phyloP scores from a whole-genome alignment of 2,113 vertebrate genomes.

The Odobenus rosmarus region DNA sequence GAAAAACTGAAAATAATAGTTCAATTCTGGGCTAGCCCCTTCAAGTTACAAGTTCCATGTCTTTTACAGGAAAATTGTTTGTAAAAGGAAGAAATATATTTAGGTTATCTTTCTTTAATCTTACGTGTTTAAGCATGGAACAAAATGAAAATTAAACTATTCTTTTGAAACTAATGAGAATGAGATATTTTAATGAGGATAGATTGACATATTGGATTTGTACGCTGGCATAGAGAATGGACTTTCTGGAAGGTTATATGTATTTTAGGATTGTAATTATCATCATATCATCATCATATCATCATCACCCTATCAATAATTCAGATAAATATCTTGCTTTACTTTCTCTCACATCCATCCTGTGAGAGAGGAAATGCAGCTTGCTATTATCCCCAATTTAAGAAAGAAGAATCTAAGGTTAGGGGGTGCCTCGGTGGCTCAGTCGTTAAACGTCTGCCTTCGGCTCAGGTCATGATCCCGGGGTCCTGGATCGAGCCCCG shows the following conservation, averaged over 20 bases:
- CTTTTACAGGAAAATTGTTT: neutral
- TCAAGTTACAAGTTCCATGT: neutral
- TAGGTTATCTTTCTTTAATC: neutral
- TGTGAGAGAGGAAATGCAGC: neutral
- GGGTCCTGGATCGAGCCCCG: too few species aligned
- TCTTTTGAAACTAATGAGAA: neutral
- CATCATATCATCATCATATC: neutral
- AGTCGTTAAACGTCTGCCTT: too few species aligned
- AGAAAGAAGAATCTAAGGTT: neutral
- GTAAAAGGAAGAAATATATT: neutral
- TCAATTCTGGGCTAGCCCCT: neutral
- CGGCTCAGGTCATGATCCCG: too few species aligned
- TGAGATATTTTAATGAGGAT: neutral
- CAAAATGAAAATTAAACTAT: neutral
- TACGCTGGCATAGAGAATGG: neutral
- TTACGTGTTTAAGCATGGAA: neutral
- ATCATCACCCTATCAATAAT: neutral
- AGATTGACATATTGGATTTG: neutral
- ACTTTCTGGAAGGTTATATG: neutral
- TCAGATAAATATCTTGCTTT: neutral
- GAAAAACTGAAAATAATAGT: slow-evolving; percentile 16
- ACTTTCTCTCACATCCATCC: neutral
- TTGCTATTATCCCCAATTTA: neutral
- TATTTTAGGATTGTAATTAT: neutral
- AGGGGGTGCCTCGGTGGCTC: too few species aligned